Base-by-base conservation (phyloP, 1,140 invertebrate genomes). In the Neodiprion virginianus region DNA sequence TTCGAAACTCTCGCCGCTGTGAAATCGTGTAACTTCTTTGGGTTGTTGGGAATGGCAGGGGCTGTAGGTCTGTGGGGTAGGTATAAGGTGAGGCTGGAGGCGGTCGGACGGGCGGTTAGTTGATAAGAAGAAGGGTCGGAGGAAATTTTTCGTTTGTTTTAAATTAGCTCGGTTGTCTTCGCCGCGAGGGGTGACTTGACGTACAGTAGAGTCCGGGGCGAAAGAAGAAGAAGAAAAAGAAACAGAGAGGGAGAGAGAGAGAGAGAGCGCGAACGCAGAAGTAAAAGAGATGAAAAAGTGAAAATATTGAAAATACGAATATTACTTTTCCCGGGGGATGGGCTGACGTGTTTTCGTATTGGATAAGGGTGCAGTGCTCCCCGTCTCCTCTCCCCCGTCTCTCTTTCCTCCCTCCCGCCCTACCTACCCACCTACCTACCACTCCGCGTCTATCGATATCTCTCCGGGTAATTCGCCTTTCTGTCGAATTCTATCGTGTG, bases 261-360 rank as follows among this genome's bases (percentile, higher is more conserved):
- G 53, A 12, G 53, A 61, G 11, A 4, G n/a, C 11, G 5, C 53
- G n/a, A 61, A 61, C 11, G 8, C 11, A 12, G 53, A 61, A 9
- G 5, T 72, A 74, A 74, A 72, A 68, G 67, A 71, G 72, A 72
- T 49, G 50, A 17, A 17, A 72, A 72, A 72, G 68, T 40, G 48
- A 67, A 14, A 69, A 61, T 14, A 61, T 61, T 17, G n/a, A 61
- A 61, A 61, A 17, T 61, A 61, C 53, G n/a, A 61, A 61, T 61
- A 61, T 8, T 61, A 61, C 53, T 61, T 61, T 61, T 17, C 4
- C 53, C n/a, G 53, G n/a, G 48, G 28, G 72, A 76, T 47, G 40
- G 70, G 70, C 69, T 66, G 71, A 76, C 69, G 66, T 71, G 73
- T 53, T 72, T 72, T 72, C 75, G 68, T 50, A 47, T 69, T 72